Base-by-base conservation (phyloP, 2,888 invertebrate species). In the Acheta domesticus region DNA sequence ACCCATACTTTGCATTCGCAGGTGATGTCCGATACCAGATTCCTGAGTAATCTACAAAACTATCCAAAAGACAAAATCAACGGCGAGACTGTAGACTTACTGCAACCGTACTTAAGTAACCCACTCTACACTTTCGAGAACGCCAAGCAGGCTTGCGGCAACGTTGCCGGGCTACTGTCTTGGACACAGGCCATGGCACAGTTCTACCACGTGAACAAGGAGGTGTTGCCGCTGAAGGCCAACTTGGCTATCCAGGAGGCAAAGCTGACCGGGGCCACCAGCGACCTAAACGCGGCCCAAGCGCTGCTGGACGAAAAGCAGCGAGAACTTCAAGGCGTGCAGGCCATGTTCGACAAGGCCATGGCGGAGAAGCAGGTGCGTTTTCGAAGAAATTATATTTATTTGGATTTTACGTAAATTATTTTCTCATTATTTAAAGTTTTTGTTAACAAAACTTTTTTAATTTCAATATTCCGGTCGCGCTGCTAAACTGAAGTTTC, bases 141-240 rank as follows among this genome's bases (percentile, higher is more conserved):
- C 11, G 97, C 96, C 0, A 94, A 94, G 87, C 90, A 92, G 80
- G 96, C 96, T 84, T 96, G 96, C 85, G 96, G 96, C 80, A 96
- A 96, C 85, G 96, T 97, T 0, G 96, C 96, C 79, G 96, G 96
- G 79, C 87, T 97, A 74, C 91, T 95, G 80, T 93, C 94, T 2
- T 97, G 97, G 97, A 96, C 96, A 3, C 91, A 93, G 77, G 93
- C 95, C 0, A 95, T 95, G 94, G 91, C 93, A 12, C 91, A 92
- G 83, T 96, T 96, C 86, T 96, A 92, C 85, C 89, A 90, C 20
- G 94, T 97, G 49, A 96, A 96, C 86, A 94, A 93, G 85, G 96
- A 96, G 84, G 96, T 97, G 4, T 86, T 96, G 81, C 96, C 96
- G 0, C 86, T 96, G 75, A 96, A 96, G 87, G 92, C 93, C 0